Evolutionary conservation across 1,140 invertebrate genomes (phyloP).

Genomic region (Panagrolaimus sp.): DNA sequence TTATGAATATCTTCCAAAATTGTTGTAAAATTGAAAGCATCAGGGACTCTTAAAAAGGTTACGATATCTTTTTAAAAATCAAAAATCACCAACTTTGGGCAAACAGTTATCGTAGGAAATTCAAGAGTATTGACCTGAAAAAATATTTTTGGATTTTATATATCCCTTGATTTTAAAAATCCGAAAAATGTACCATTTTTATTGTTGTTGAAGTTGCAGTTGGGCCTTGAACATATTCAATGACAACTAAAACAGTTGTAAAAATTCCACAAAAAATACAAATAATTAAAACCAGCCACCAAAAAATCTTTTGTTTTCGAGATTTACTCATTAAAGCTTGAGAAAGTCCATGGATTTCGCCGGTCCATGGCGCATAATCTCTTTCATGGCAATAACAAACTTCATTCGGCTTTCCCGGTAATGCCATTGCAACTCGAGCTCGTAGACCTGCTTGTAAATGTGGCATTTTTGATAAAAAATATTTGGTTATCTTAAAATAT

Average conservation of each 20-base stretch:
- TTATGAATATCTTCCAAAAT: conserved; percentile 45
- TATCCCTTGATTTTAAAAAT: background rate
- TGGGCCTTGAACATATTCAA: conserved; percentile 54
- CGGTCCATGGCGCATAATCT: conserved; percentile 56
- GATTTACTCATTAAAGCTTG: conserved; percentile 52
- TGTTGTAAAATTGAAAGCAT: conserved; percentile 49
- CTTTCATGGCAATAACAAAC: conserved; percentile 47
- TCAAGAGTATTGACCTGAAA: conserved; percentile 37
- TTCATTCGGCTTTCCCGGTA: conserved; percentile 8
- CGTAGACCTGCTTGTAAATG: background rate
- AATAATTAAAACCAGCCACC: conserved; percentile 50
- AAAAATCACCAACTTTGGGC: too few relatives aligned
- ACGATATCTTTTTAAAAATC: too few relatives aligned
- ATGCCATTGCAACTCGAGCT: conserved; percentile 10
- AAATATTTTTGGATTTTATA: background rate
- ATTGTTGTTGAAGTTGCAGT: conserved; percentile 57
- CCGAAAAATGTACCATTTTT: conserved; percentile 26
- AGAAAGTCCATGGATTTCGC: conserved; percentile 53
- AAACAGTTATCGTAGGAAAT: conserved; percentile 52
- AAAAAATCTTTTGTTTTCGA: conserved; percentile 34
- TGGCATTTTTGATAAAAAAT: too few relatives aligned
- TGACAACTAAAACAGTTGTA: conserved; percentile 48
- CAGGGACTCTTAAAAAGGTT: too few relatives aligned
- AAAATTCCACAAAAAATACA: conserved; percentile 43
- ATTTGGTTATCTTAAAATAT: too few relatives aligned